Conservation (phyloP, 2,113 vertebrate species). For the Crotalus helleri region DNA sequence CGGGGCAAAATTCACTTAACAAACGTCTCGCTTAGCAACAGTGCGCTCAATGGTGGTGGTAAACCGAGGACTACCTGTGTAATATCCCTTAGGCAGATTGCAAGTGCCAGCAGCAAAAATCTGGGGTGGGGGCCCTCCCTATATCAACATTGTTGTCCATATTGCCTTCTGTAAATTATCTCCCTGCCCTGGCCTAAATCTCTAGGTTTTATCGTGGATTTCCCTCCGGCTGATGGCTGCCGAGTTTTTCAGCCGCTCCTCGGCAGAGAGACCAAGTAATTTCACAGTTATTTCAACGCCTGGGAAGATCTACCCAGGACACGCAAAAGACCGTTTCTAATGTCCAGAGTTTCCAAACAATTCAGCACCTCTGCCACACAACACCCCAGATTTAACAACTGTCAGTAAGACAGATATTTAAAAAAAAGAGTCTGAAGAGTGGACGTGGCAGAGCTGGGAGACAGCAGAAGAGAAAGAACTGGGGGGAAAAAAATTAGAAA, state of each 20-base stretch:
- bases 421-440: background rate
- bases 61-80: too few relatives aligned
- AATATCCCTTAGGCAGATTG: background rate
- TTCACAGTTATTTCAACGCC: background rate
- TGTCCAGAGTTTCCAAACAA: background rate
- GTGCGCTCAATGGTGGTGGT: too few relatives aligned
- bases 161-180: background rate
- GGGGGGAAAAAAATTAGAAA: background rate
- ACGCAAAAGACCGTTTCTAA: background rate
- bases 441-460: background rate
- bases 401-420: background rate
- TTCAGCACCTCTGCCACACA: background rate
- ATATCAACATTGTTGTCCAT: background rate
- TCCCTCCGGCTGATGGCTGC: background rate
- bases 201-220: background rate
- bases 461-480: background rate
- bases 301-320: background rate
- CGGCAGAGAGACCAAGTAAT: background rate
- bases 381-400: background rate
- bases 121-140: background rate
- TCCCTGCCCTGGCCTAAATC: background rate
- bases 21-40: too few relatives aligned
- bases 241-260: background rate
- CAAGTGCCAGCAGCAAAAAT: background rate
- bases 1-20: too few relatives aligned